These are phyloP conservation scores for Hydractinia echinata DNA, from an alignment of 30 jellyfish, hydroid and myxozoan genomes.

Conservation along the genomic window DNA sequence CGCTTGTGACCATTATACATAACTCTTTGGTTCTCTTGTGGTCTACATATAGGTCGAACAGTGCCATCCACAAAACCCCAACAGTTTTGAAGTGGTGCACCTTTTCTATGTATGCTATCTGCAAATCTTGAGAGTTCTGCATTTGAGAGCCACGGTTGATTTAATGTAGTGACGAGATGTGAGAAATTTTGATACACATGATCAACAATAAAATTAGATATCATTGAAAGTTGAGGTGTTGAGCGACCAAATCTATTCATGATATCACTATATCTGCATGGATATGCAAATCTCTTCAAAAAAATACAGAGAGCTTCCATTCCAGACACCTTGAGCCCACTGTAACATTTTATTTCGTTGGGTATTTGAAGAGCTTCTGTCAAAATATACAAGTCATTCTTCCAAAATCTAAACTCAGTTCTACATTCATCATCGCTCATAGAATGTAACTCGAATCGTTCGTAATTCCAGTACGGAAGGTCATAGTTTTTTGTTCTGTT, in stretches of 20 bases:
- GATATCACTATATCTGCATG: slow-evolving; percentile 53
- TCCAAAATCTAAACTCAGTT: slow-evolving; percentile 33
- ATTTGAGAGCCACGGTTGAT: slow-evolving; percentile 29
- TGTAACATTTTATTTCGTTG: slow-evolving; percentile 44
- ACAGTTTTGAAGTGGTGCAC: slow-evolving; percentile 52
- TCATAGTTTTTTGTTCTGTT: slow-evolving; percentile 23
- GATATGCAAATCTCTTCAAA: slow-evolving; percentile 46
- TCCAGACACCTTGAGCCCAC: slow-evolving; percentile 36
- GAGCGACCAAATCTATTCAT: slow-evolving; percentile 48
- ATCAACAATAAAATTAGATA: slow-evolving; percentile 23
- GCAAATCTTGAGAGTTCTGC: slow-evolving; percentile 13
- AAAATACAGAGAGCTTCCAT: slow-evolving; percentile 48
- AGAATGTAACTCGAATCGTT: slow-evolving; percentile 26
- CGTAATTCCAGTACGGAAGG: slow-evolving; percentile 44
- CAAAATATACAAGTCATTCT: slow-evolving; percentile 36
- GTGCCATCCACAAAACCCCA: slow-evolving; percentile 77
- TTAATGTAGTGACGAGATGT: slow-evolving; percentile 28
- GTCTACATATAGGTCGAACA: slow-evolving; percentile 75
- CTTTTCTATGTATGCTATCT: slow-evolving; percentile 29
- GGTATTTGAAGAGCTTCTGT: slow-evolving; percentile 27
- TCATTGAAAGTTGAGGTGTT: slow-evolving; percentile 40
- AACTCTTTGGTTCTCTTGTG: slow-evolving; percentile 50
- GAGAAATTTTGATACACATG: slow-evolving; percentile 21
- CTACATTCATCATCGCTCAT: slow-evolving; percentile 44
- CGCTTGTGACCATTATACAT: slow-evolving; percentile 76